Percentiles rank a stretch among this genome's conserved stretches.
phyloP scores from a whole-genome alignment of 2,113 vertebrate species.

The Phaethon lepturus region DNA sequence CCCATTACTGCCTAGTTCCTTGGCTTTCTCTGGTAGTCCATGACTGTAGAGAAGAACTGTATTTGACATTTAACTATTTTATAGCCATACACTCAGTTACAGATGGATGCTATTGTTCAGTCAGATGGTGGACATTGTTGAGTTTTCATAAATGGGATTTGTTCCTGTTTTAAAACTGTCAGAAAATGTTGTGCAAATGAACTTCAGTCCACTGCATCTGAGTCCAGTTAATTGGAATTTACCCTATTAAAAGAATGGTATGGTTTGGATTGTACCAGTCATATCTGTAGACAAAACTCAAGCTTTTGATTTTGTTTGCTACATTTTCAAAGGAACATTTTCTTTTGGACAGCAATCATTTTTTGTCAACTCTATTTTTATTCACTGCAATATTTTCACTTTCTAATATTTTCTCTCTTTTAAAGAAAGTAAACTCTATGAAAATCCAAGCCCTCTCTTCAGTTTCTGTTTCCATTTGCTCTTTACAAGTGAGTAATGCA shows the following conservation, averaged over 20 bases:
- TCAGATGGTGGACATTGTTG: not conserved
- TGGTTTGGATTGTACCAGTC: not conserved
- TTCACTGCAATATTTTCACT: not conserved
- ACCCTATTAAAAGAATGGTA: not conserved
- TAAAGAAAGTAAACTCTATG: constrained; percentile 11
- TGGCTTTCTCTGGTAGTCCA: not conserved
- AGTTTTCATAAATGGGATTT: not conserved
- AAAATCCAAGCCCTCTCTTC: not conserved
- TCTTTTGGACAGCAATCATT: not conserved
- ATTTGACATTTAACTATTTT: not conserved
- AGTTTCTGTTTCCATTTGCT: constrained; percentile 11
- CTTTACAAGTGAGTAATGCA: constrained; percentile 3
- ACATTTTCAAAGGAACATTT: not conserved
- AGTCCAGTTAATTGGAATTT: not conserved
- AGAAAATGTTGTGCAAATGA: not conserved
- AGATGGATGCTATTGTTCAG: not conserved
- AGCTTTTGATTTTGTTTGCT: not conserved
- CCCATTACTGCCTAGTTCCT: not conserved
- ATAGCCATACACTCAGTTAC: not conserved
- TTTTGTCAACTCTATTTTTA: not conserved
- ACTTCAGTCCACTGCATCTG: not conserved
- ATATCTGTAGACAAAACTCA: not conserved
- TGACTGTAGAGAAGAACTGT: not conserved
- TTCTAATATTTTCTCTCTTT: constrained; percentile 12
- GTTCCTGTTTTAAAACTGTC: not conserved